phyloP scores from a whole-genome alignment of 2,113 vertebrate genomes.

The Macaca fascicularis region DNA sequence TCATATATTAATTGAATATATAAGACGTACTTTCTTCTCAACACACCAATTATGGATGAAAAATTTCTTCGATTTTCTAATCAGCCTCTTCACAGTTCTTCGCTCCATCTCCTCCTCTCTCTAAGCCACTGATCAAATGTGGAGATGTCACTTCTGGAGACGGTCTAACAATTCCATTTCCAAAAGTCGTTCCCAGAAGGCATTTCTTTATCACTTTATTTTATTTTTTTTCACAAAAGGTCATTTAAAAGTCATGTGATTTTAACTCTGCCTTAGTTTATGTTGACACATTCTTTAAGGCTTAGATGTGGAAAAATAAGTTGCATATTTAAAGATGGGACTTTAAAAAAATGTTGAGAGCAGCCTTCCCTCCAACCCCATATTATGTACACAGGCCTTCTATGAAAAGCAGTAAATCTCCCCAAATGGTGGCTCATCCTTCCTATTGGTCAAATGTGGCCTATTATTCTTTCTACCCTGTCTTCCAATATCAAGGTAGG shows the following conservation, averaged over 20 bases:
- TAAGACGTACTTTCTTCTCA: slow-evolving; percentile 46
- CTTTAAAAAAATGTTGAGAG: neutral
- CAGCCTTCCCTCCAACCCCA: neutral
- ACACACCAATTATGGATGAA: slow-evolving; percentile 52
- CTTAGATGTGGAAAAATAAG: neutral
- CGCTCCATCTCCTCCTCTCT: neutral
- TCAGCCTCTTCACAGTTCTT: neutral
- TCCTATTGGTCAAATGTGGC: neutral
- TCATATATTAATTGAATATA: slow-evolving; percentile 48
- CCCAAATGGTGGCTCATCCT: neutral
- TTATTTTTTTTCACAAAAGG: neutral
- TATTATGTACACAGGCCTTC: neutral
- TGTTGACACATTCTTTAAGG: neutral
- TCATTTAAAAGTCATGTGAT: slow-evolving; percentile 27
- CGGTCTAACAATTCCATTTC: slow-evolving; percentile 37
- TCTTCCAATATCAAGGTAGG: neutral
- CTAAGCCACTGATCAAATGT: slow-evolving; percentile 3
- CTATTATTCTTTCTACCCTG: neutral
- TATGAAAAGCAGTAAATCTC: neutral
- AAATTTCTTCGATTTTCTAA: slow-evolving; percentile 65
- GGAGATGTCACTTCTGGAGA: slow-evolving; percentile 44
- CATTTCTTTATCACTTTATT: slow-evolving; percentile 17
- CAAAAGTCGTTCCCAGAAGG: slow-evolving; percentile 40
- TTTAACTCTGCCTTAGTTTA: slow-evolving; percentile 34
- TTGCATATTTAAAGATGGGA: neutral